Evolutionary conservation across 2,113 vertebrate genomes (phyloP).

Genomic region (Poecile atricapillus): DNA sequence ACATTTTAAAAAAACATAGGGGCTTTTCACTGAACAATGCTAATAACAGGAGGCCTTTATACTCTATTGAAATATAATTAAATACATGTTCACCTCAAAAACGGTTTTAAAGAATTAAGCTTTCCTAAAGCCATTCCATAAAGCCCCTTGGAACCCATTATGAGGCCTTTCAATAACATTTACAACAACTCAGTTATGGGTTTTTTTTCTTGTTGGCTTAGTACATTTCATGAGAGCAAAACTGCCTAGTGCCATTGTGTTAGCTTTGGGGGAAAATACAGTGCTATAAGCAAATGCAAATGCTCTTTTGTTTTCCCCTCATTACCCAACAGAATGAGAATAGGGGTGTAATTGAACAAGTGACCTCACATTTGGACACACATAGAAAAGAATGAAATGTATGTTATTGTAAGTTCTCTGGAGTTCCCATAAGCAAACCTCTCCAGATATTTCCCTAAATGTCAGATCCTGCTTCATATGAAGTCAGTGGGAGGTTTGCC

Average conservation of each 20-base stretch:
- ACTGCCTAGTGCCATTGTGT: conserved; percentile 19
- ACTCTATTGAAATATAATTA: conserved; percentile 30
- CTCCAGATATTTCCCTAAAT: background rate
- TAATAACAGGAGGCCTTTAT: conserved; percentile 22
- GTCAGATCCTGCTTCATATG: background rate
- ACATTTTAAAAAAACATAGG: conserved; percentile 23
- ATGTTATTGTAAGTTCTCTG: conserved; percentile 3
- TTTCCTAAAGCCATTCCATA: background rate
- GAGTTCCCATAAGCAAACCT: background rate
- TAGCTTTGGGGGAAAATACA: conserved; percentile 12
- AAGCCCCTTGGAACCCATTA: conserved; percentile 20
- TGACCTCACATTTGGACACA: conserved; percentile 8
- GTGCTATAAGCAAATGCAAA: conserved; percentile 37
- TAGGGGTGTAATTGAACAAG: conserved; percentile 30
- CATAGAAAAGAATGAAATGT: conserved; percentile 29
- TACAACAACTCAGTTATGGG: background rate
- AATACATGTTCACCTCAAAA: background rate
- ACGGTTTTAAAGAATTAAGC: conserved; percentile 14
- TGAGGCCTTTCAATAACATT: conserved; percentile 48
- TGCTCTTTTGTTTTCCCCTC: conserved; percentile 11
- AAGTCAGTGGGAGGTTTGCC: background rate
- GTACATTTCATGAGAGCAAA: conserved; percentile 44
- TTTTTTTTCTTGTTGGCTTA: conserved; percentile 7
- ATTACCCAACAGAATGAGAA: conserved; percentile 22
- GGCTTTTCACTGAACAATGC: background rate